Conservation (phyloP, 2,888 invertebrate genomes). For the Apeira syringaria region DNA sequence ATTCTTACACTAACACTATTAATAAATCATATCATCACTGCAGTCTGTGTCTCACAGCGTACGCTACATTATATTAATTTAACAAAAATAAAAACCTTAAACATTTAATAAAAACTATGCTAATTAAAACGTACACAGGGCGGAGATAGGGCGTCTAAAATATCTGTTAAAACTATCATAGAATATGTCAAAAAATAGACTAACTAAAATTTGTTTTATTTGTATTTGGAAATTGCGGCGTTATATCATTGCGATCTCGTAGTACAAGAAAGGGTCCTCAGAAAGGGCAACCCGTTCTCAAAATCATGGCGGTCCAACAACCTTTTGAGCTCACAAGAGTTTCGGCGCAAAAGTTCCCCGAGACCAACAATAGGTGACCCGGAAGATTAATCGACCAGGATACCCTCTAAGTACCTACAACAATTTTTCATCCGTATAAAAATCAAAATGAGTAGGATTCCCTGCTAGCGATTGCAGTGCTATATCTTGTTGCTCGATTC, state of each 20-base stretch:
- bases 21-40: too few relatives aligned
- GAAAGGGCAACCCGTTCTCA: slow-evolving; percentile 43
- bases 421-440: slow-evolving; percentile 82
- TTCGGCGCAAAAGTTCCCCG: slow-evolving; percentile 72
- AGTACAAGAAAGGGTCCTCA: slow-evolving; percentile 29
- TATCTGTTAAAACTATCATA: too few relatives aligned
- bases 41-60: too few relatives aligned
- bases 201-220: not conserved
- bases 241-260: slow-evolving; percentile 14
- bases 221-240: slow-evolving; percentile 6
- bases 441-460: slow-evolving; percentile 58
- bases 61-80: too few relatives aligned
- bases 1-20: too few relatives aligned
- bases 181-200: too few relatives aligned
- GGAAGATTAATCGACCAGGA: slow-evolving; percentile 79
- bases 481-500: slow-evolving; percentile 17
- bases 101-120: too few relatives aligned
- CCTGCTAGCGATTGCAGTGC: slow-evolving; percentile 44
- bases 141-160: too few relatives aligned
- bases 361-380: slow-evolving; percentile 74
- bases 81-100: too few relatives aligned
- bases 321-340: slow-evolving; percentile 72
- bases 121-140: too few relatives aligned
- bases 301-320: slow-evolving; percentile 62
- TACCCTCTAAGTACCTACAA: slow-evolving; percentile 67